Base-by-base conservation (phyloP, 2,888 invertebrate species). In the Drosophila fulvimacula region DNA sequence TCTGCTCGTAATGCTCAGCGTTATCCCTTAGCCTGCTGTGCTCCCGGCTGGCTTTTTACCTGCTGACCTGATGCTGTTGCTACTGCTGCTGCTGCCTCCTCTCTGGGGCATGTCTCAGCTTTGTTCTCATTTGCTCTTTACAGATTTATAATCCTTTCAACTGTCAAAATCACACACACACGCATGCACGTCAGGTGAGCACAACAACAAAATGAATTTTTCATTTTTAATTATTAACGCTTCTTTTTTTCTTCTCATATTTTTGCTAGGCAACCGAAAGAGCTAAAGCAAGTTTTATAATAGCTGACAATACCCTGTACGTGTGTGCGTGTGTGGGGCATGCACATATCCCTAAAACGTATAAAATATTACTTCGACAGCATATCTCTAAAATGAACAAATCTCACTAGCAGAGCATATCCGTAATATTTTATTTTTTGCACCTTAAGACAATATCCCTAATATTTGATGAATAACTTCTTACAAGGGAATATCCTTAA, bases 211-310 rank as follows among this genome's bases (percentile, higher is more conserved):
- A 21, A 56, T 30, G 34, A 44, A 57, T 52, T 36, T 52, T 52
- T 52, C 58, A 52, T 64, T 60, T 85, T 82, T 82, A 87, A 82
- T 82, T 87, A 84, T 84, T 87, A 70, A 64, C 66, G 44, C 75
- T 30, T 48, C 21, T n/a, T 46, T 48, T 48, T 30, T 46, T n/a
- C n/a, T n/a, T 1, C 27, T 46, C 44, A 46, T n/a, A 27, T n/a
- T 78, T 69, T 69, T 69, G 66, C 84, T 84, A 70, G 84, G 88
- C 73, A 70, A 87, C 87, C 41, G 39, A 48, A 62, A 69, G 53
- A 48, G 48, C 49, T 7, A 34, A 36, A 30, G 41, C 41, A 61
- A 48, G 30, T 41, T 53, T 60, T 1, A 3, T 36, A 59, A 42
- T 9, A 38, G 49, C 53, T 53, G 9, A 17, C 36, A 21, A 34